A percentile compares a stretch with the other conserved stretches of the same genome.
phyloP scores from a whole-genome alignment of 1,140 invertebrate species.

The Holcopasites calliopsidis region DNA sequence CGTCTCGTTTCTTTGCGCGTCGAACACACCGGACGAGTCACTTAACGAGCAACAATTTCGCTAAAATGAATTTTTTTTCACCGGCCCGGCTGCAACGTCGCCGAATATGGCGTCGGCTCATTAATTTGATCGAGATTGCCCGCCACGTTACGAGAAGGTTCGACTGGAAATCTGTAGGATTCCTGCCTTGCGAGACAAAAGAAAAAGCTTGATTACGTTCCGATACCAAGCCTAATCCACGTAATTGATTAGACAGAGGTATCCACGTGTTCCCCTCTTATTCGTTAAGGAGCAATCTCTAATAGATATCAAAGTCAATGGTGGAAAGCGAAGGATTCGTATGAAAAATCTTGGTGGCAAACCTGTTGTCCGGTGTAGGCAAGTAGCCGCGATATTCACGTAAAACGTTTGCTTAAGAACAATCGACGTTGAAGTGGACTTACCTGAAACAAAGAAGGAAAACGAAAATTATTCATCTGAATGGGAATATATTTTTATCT shows the following conservation, averaged over 20 bases:
- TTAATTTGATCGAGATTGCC: slow-evolving; percentile 36
- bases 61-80: slow-evolving; percentile 24
- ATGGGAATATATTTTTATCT: not conserved
- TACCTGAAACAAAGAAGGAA: slow-evolving; percentile 52
- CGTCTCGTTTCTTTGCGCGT: not conserved
- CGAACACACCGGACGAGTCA: slow-evolving; percentile 6
- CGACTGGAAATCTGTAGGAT: slow-evolving; percentile 16
- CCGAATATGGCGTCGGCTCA: slow-evolving; percentile 33
- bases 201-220: slow-evolving; percentile 23
- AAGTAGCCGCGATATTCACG: too few species aligned
- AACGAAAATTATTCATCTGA: slow-evolving; percentile 1
- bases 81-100: not conserved
- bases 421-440: slow-evolving; percentile 48
- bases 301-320: not conserved
- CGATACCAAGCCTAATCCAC: slow-evolving; percentile 25
- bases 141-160: not conserved
- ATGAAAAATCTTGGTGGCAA: too few species aligned
- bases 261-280: not conserved
- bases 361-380: too few species aligned
- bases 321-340: not conserved
- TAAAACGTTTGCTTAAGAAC: not conserved
- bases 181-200: not conserved
- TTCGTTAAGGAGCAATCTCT: not conserved
- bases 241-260: slow-evolving; percentile 48
- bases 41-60: slow-evolving; percentile 34